Conservation (phyloP, 2,888 invertebrate genomes). For the Tryphoninae sp. region DNA sequence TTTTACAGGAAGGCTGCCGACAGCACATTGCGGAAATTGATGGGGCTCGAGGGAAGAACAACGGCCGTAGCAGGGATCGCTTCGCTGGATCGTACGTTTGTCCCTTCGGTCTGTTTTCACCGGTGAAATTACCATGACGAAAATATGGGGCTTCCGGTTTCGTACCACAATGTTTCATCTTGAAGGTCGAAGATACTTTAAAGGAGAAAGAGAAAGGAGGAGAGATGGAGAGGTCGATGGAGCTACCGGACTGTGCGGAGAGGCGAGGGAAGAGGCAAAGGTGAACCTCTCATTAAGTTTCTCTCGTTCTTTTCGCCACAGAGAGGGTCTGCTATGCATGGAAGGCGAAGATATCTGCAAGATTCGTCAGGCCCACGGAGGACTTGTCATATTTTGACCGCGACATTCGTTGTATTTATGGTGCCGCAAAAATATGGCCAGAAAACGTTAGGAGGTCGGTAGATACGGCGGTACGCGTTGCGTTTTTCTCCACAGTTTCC, state of each 20-base stretch:
- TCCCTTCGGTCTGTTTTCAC: conserved; percentile 45
- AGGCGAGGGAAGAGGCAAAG: conserved; percentile 9
- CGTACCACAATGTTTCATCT: conserved; percentile 65
- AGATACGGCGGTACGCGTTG: conserved; percentile 69
- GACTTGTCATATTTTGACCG: conserved; percentile 79
- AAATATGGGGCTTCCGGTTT: conserved; percentile 65
- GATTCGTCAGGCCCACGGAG: conserved; percentile 47
- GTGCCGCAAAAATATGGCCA: conserved; percentile 77
- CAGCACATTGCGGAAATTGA: conserved; percentile 10
- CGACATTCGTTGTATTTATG: conserved; percentile 77
- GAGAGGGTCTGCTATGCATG: conserved; percentile 16
- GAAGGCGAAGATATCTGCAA: conserved; percentile 34
- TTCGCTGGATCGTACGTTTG: conserved; percentile 37
- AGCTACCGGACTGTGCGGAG: conserved; percentile 45
- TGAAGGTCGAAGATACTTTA: conserved; percentile 68
- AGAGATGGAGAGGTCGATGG: not conserved
- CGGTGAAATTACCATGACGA: conserved; percentile 70
- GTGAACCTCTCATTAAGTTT: conserved; percentile 52
- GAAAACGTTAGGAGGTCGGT: conserved; percentile 78
- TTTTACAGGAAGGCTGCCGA: not conserved
- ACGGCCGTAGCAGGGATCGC: conserved; percentile 11
- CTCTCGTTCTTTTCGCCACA: conserved; percentile 36
- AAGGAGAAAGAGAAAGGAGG: not conserved
- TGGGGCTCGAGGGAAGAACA: conserved; percentile 30
- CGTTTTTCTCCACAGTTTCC: conserved; percentile 51